A percentile compares a stretch with the other conserved stretches of the same genome.
Conservation (phyloP, 2,888 invertebrate genomes). For the Sabellastarte sp. region DNA sequence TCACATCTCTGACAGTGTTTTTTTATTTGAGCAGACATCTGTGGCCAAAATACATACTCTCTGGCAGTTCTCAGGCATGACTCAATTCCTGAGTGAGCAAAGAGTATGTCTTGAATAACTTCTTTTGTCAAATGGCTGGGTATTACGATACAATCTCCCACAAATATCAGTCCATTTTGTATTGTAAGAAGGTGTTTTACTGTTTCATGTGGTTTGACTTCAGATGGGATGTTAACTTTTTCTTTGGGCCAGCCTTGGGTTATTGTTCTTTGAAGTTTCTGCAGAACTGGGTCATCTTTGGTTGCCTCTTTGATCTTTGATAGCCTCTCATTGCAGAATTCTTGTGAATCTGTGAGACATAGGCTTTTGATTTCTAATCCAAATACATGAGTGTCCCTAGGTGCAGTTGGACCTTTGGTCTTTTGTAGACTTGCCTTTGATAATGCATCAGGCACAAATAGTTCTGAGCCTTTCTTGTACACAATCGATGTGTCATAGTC, state of each 20-base stretch:
- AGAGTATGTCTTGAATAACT: slow-evolving; percentile 13
- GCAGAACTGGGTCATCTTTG: background rate
- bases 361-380: too few relatives aligned
- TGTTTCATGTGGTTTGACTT: background rate
- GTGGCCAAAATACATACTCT: slow-evolving; percentile 15
- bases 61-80: slow-evolving; percentile 8
- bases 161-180: slow-evolving; percentile 13
- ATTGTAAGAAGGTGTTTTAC: slow-evolving; percentile 4
- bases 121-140: slow-evolving; percentile 10
- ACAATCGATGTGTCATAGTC: background rate
- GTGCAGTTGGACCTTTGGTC: background rate
- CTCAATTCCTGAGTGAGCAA: slow-evolving; percentile 8
- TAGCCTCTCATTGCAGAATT: background rate
- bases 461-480: background rate
- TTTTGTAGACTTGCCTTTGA: background rate
- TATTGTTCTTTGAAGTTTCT: background rate
- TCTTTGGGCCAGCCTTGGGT: slow-evolving; percentile 11
- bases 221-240: background rate
- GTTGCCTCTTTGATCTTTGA: background rate
- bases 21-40: slow-evolving; percentile 2
- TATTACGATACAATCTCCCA: slow-evolving; percentile 8
- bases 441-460: slow-evolving; percentile 1
- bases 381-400: background rate
- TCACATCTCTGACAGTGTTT: background rate
- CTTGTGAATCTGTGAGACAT: background rate